Evolutionary conservation across 2,888 invertebrate genomes (phyloP), one percentile per base, ranked within the genome.

Genomic region (Drosophila prolongata): DNA sequence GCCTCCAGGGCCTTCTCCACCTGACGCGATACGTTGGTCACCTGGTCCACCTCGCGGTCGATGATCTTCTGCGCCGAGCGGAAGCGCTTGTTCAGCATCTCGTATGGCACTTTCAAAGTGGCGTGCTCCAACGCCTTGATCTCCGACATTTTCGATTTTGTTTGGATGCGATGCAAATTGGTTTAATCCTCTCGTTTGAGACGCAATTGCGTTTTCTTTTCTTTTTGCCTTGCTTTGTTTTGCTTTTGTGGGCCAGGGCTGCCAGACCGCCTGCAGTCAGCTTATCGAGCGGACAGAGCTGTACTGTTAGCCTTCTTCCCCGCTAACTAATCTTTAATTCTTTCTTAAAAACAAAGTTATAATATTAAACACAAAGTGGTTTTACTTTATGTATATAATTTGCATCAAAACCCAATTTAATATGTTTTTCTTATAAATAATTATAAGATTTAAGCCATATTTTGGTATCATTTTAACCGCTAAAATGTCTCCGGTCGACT

Each of bases 91-190:
- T 99, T 99, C 77, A 99, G 94, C 53, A 99, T 95, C 93, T 99
- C 99, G 90, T 99, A 99, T 1, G 99, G 99, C 77, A 99, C 98
- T 95, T 98, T 98, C 78, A 99, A 94, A 30, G 98, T 98, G 56
- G 98, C 97, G 93, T 99, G 98, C 93, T 99, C 99, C 91, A 99
- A 93, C 77, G 97, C 96, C 93, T 97, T 98, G 74, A 98, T 94
- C 93, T 98, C 98, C 91, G 97, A 96, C 98, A 98, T 98, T 88
- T 90, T 93, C 11, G 42, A 27, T 35, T 49, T 24, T 14, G 27
- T 49, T 24, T 16, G 27, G 24, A 35, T 44, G 59, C 30, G 19
- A 27, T 43, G 40, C 19, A 50, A 55, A 49, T 49, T 37, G 30
- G 24, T 56, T 40, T 52, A 57, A 56, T 54, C 53, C 27, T 47